These are phyloP conservation scores for Equus przewalskii DNA, from an alignment of 2,113 vertebrate genomes.

Conservation along the genomic window DNA sequence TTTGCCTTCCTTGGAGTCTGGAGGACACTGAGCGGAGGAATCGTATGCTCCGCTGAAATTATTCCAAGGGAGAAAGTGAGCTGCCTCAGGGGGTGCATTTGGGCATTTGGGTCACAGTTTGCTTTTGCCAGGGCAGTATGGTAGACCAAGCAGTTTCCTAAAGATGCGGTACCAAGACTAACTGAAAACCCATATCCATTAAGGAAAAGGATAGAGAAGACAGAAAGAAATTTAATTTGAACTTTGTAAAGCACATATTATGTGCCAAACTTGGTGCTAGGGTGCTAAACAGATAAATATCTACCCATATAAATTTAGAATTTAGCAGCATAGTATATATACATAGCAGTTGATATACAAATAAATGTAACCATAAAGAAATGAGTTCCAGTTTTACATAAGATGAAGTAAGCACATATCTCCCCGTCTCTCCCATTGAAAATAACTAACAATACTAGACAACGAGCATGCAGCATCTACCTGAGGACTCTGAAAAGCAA, in stretches of 20 bases:
- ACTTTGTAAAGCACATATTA: constrained; percentile 12
- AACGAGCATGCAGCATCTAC: neutral
- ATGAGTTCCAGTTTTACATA: neutral
- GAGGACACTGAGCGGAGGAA: neutral
- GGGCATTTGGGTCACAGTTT: neutral
- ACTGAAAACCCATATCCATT: neutral
- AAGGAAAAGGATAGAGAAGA: neutral
- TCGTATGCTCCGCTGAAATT: constrained; percentile 36
- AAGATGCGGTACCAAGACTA: neutral
- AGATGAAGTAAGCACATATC: neutral
- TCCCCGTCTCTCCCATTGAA: neutral
- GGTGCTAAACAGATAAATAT: neutral
- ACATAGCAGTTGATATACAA: neutral
- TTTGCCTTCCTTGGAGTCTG: neutral
- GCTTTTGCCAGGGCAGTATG: constrained; percentile 16
- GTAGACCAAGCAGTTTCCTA: neutral
- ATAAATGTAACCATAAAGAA: neutral
- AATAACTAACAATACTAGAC: neutral
- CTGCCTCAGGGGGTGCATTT: neutral
- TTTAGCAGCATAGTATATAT: neutral
- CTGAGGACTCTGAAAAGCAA: neutral
- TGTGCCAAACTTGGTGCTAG: neutral
- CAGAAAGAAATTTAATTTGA: constrained; percentile 50
- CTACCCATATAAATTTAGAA: neutral
- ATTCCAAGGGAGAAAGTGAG: neutral